Evolutionary conservation across 2,888 invertebrate genomes (phyloP).

Genomic region (Apotomis turbidana): DNA sequence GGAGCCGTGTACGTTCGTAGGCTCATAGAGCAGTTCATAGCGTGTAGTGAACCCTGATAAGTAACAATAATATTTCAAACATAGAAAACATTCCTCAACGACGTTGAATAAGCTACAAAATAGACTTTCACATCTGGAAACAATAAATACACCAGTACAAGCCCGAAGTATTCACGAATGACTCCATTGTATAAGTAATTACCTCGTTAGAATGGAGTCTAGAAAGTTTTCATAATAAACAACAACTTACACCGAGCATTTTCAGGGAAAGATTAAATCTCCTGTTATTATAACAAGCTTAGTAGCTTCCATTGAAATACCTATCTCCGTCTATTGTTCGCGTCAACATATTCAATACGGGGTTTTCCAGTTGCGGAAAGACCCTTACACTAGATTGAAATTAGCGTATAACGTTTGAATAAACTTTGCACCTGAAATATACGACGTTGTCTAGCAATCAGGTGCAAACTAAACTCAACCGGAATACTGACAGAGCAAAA

Average conservation of each 20-base stretch:
- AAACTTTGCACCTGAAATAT: background rate
- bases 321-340: constrained; percentile 34
- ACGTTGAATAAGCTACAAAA: no score
- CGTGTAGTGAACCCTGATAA: no score
- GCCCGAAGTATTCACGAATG: background rate
- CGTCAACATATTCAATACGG: constrained; percentile 30
- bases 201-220: background rate
- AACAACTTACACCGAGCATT: constrained; percentile 14
- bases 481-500: no score
- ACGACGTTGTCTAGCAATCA: background rate
- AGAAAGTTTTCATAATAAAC: constrained; percentile 15
- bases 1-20: no score
- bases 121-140: no score
- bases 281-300: constrained; percentile 34
- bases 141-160: background rate
- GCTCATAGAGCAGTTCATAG: no score
- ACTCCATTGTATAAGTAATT: constrained; percentile 1
- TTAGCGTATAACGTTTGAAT: background rate
- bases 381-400: background rate
- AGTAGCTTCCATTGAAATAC: constrained; percentile 32
- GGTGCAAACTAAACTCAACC: background rate
- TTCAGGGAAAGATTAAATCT: constrained; percentile 29
- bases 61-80: no score
- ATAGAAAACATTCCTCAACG: no score
- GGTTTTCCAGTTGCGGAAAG: constrained; percentile 25